Base-by-base conservation (phyloP, 2,888 invertebrate species). In the Adelphocoris suturalis region DNA sequence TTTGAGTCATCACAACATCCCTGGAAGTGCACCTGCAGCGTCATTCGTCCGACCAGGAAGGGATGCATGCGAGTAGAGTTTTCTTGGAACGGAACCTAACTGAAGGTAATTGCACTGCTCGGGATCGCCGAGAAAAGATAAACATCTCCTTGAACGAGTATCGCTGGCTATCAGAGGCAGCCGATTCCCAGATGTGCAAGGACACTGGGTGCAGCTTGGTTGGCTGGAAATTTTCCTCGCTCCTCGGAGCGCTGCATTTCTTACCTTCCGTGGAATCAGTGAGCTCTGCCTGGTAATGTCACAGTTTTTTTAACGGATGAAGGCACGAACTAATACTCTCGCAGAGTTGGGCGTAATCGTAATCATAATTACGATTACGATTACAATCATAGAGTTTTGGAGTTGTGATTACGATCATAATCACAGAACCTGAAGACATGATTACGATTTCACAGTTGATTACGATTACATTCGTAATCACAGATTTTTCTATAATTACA, bases 111-210 rank as follows among this genome's bases (percentile, higher is more conserved):
- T 68, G 68, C 23, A 68, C 68, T 12, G 68, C 23, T 68, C 68
- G 23, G 23, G 23, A 68, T 68, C 68, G 23, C 11, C 27, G 68
- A 57, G n/a, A n/a, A n/a, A 57, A 16, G 57, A 27, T 68, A 19
- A 68, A 23, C 68, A 68, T 68, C 68, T 68, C 68, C 68, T 68
- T 68, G 68, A 23, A 68, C 68, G 68, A 12, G 23, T 23, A 68
- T 68, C 68, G 37, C 3, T 37, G 57, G 57, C 57, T 57, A 57
- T 57, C n/a, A n/a, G 9, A 61, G 61, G 61, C 61, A 61, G 61
- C 19, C 61, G 68, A 68, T 68, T 23, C 68, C 68, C 68, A 68
- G 68, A 68, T 68, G 68, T n/a, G 68, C 68, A 68, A 68, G 68
- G 68, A 14, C 68, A 23, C 27, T 68, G 68, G 68, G 68, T 68